phyloP scores from a whole-genome alignment of 1,140 invertebrate genomes.

The Aleiodes sp. region DNA sequence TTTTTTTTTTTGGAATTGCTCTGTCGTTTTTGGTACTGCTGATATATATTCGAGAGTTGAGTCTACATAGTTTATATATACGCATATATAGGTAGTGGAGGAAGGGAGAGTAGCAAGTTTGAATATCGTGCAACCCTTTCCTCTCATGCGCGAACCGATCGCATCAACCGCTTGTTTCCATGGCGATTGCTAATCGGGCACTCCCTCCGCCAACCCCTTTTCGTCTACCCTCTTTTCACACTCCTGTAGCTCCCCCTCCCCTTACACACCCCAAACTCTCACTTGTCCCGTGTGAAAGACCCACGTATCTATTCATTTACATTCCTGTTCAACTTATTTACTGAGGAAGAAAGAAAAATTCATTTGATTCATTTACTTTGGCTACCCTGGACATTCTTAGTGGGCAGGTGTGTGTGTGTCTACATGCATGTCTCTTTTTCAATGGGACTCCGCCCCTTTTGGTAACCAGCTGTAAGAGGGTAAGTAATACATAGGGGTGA shows the following conservation, averaged over 20 bases:
- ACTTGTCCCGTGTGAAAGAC: conserved; percentile 18
- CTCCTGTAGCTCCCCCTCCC: neutral
- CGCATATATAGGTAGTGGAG: conserved; percentile 33
- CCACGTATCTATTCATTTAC: neutral
- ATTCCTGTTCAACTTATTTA: neutral
- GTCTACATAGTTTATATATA: conserved; percentile 31
- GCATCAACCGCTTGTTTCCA: conserved; percentile 71
- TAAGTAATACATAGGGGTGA: conserved; percentile 11
- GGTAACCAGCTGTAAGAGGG: neutral
- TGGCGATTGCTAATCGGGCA: conserved; percentile 71
- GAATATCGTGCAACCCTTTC: conserved; percentile 49
- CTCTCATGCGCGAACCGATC: conserved; percentile 65
- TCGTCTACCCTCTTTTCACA: conserved; percentile 52
- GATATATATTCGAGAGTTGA: conserved; percentile 14
- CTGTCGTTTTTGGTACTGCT: conserved; percentile 38
- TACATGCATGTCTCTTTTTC: neutral
- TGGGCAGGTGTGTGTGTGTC: conserved; percentile 51
- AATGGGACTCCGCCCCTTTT: neutral
- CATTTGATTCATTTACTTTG: neutral
- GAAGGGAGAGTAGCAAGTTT: too few species aligned
- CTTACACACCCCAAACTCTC: conserved; percentile 30
- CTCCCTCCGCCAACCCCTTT: conserved; percentile 50
- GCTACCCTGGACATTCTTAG: conserved; percentile 34
- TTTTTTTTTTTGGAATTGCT: too few species aligned
- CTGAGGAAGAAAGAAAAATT: too few species aligned